Conservation (phyloP, 1,140 invertebrate genomes). For the Rhagoletis pomonella region DNA sequence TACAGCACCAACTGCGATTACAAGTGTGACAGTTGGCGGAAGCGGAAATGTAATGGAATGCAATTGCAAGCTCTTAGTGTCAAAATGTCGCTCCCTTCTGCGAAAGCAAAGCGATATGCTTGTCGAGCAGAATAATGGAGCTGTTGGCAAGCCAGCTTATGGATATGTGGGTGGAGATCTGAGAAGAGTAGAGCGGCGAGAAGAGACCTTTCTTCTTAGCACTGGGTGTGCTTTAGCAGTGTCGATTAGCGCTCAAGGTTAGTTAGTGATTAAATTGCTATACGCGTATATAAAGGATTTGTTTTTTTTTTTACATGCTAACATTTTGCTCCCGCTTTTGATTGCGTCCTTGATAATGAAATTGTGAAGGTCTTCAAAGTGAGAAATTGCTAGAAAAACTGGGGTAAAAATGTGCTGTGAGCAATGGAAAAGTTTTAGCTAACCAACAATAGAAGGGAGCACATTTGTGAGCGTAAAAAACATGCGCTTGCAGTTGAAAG, state of each 20-base stretch:
- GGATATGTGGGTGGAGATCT: background rate
- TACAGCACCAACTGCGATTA: background rate
- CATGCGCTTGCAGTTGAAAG: slow-evolving; percentile 14
- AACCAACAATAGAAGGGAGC: background rate
- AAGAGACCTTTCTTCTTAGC: too few species aligned
- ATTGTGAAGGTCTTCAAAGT: slow-evolving; percentile 22
- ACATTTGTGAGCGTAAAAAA: background rate
- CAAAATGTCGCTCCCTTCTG: slow-evolving; percentile 45
- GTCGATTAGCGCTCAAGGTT: slow-evolving; percentile 47
- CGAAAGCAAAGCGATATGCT: background rate
- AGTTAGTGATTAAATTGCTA: slow-evolving; percentile 35
- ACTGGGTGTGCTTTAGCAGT: slow-evolving; percentile 23
- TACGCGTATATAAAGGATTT: background rate
- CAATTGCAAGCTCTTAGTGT: slow-evolving; percentile 40
- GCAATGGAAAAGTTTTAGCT: background rate
- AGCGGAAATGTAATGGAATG: slow-evolving; percentile 51
- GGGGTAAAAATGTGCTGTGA: slow-evolving; percentile 39
- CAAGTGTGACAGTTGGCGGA: slow-evolving; percentile 51
- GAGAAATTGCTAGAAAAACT: slow-evolving; percentile 36
- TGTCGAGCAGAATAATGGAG: slow-evolving; percentile 9
- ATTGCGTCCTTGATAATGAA: slow-evolving; percentile 52
- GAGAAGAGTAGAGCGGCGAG: too few species aligned
- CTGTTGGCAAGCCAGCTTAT: slow-evolving; percentile 1
- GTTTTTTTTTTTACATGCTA: background rate
- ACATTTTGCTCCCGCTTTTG: slow-evolving; percentile 43